Evolutionary conservation across 2,113 vertebrate genomes (phyloP).

Genomic region (Podarcis muralis): DNA sequence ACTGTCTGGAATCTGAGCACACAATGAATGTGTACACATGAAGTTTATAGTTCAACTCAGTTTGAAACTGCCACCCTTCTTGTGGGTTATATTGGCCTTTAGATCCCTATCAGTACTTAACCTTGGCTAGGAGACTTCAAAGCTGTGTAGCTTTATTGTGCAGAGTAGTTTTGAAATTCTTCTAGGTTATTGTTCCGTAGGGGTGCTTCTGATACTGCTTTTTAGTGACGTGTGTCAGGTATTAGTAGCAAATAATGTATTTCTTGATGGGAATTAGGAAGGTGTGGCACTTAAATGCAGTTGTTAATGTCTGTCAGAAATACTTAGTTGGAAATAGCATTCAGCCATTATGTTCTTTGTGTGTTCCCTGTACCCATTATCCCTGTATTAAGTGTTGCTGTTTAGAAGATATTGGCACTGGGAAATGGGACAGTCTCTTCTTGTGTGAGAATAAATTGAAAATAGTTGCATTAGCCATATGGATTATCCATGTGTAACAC

Average conservation of each 20-base stretch:
- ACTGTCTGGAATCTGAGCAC: not conserved
- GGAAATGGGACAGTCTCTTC: not conserved
- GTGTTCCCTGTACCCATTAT: not conserved
- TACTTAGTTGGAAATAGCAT: not conserved
- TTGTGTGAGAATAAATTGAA: not conserved
- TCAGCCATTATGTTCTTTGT: not conserved
- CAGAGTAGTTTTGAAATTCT: not conserved
- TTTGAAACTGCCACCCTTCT: not conserved
- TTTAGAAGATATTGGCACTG: not conserved
- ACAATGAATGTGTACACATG: not conserved
- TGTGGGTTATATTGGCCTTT: not conserved
- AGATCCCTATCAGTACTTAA: not conserved
- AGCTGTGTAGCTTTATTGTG: not conserved
- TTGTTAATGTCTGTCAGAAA: not conserved
- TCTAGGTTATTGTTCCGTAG: not conserved
- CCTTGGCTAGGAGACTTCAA: not conserved
- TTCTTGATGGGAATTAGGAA: not conserved
- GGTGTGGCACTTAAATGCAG: not conserved
- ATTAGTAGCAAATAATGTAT: not conserved
- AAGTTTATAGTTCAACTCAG: not conserved
- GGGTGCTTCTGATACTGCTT: not conserved
- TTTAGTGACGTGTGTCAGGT: not conserved
- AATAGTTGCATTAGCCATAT: not conserved
- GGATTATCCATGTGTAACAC: not conserved
- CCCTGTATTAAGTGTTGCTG: not conserved